These are phyloP conservation scores for Chironomus tentans DNA, from an alignment of 2,888 invertebrate genomes.

Conservation along the genomic window DNA sequence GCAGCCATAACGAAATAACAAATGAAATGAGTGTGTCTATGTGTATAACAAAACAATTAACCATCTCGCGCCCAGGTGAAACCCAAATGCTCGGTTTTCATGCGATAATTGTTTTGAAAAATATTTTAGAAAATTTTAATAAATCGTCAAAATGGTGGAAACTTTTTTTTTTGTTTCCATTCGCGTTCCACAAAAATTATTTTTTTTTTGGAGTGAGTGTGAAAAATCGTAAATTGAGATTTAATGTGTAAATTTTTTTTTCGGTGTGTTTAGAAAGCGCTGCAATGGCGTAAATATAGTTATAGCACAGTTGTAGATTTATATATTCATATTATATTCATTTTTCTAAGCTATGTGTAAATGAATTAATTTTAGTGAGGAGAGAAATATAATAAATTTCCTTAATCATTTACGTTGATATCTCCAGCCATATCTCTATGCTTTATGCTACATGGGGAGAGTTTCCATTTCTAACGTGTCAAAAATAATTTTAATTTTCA, in stretches of 20 bases:
- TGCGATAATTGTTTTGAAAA: background rate
- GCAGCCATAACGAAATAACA: background rate
- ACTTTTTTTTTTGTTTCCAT: background rate
- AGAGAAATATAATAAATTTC: conserved; percentile 14
- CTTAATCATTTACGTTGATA: conserved; percentile 22
- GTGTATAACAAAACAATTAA: background rate
- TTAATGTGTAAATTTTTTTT: background rate
- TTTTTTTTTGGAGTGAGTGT: background rate
- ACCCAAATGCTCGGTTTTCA: background rate
- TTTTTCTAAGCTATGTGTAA: background rate
- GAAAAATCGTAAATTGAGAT: conserved; percentile 7
- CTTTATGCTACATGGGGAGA: background rate
- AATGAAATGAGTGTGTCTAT: background rate
- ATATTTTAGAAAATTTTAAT: conserved; percentile 6
- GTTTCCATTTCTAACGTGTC: background rate
- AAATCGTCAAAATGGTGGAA: conserved; percentile 23
- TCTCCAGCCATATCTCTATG: background rate
- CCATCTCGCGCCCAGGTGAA: background rate
- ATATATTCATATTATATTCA: background rate
- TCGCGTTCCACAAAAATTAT: background rate
- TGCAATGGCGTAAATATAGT: background rate
- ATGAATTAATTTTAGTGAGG: background rate
- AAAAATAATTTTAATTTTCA: conserved; percentile 10
- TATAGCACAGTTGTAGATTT: background rate
- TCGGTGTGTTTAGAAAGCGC: background rate